phyloP scores from a whole-genome alignment of 2,113 vertebrate genomes.

The Nothoprocta pentlandii region DNA sequence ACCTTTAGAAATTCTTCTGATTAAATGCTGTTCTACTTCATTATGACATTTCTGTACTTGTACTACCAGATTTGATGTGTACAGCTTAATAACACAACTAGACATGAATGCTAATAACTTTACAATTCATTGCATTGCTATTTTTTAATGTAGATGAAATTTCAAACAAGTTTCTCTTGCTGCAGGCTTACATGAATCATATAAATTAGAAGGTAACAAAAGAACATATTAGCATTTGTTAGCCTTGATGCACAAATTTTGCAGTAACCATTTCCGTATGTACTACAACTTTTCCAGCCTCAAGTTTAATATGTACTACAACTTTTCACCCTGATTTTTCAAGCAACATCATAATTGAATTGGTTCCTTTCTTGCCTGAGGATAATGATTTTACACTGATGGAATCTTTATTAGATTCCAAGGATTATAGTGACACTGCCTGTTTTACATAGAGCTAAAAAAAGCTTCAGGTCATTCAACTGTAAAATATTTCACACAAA shows the following conservation, averaged over 20 bases:
- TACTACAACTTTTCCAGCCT: slow-evolving; percentile 80
- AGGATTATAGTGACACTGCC: slow-evolving; percentile 69
- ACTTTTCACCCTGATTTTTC: slow-evolving; percentile 81
- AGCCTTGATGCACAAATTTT: slow-evolving; percentile 80
- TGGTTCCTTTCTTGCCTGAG: slow-evolving; percentile 76
- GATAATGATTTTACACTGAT: slow-evolving; percentile 76
- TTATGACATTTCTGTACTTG: slow-evolving; percentile 79
- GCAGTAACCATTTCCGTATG: slow-evolving; percentile 84
- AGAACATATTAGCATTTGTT: slow-evolving; percentile 88
- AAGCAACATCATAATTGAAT: slow-evolving; percentile 82
- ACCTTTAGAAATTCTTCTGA: slow-evolving; percentile 82
- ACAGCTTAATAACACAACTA: slow-evolving; percentile 80
- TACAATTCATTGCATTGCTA: slow-evolving; percentile 80
- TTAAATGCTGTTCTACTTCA: slow-evolving; percentile 77
- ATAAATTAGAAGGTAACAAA: slow-evolving; percentile 87
- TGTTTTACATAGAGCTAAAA: slow-evolving; percentile 59
- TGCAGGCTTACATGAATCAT: slow-evolving; percentile 84
- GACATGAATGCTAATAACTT: slow-evolving; percentile 84
- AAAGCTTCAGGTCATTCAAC: slow-evolving; percentile 20
- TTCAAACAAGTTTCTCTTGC: slow-evolving; percentile 83
- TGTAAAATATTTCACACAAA: not conserved
- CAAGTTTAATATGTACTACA: slow-evolving; percentile 83
- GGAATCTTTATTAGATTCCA: slow-evolving; percentile 79
- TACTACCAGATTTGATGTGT: slow-evolving; percentile 80
- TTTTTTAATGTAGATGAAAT: slow-evolving; percentile 83